Base-by-base conservation (phyloP, 2,888 invertebrate species). In the Smittia sp. region DNA sequence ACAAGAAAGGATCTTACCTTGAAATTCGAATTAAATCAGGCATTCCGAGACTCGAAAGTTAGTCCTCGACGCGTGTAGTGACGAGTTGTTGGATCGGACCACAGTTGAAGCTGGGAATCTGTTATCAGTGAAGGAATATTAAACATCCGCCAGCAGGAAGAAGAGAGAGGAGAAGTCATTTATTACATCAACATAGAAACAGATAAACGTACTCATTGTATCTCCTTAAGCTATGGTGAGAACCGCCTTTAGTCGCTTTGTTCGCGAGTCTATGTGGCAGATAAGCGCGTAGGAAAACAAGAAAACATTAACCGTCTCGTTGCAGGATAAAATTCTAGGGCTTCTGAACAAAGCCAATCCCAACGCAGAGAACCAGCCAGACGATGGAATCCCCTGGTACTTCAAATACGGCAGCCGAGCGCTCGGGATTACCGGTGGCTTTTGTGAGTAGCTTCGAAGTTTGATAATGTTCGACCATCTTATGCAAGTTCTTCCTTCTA, bases 331-430 rank as follows among this genome's bases (percentile, higher is more conserved):
- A 86, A 85, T 93, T 78, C 85, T 89, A 76, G 87, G 89, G 80
- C 85, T 93, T 77, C 89, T 93, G 13, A n/a, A 54, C 20, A 72
- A 62, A 90, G 87, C 90, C 79, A 87, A 91, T 79, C 93, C 93
- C 76, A 91, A 91, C 77, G 90, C 90, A 81, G 91, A 92, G 82
- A 87, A 88, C 78, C 86, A 84, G 76, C 87, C 89, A 77, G 90
- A 90, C 85, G 93, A 93, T 83, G 92, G 92, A 82, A 88, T 90
- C 77, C 91, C 94, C 77, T 93, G 92, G 93, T 94, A 91, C 89
- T 86, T 94, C 87, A 93, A 92, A 84, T 93, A 92, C 84, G 91
- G 89, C 81, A 92, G 90, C 77, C 87, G 93, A 79, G 88, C 89
- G 77, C 84, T 94, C 78, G 95, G 94, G 76, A 92, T 92, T 77